These are phyloP conservation scores for Pelusios castaneus DNA, from an alignment of 2,113 vertebrate species.

Conservation along the genomic window DNA sequence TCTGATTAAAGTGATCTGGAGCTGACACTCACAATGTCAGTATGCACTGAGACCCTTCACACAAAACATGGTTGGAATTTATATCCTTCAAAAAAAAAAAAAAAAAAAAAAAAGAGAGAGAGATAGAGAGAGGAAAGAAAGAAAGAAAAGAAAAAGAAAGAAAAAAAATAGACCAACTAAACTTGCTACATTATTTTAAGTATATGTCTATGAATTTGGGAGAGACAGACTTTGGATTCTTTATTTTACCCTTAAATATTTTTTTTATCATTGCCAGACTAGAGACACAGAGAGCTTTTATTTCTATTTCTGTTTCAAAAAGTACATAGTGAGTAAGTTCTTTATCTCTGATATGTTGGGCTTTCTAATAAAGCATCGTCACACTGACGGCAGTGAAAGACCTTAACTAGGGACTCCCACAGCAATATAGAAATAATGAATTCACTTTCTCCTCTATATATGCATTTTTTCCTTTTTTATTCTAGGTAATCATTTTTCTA, in stretches of 20 bases:
- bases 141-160: neutral
- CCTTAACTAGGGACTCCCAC: neutral
- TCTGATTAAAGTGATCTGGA: constrained; percentile 99
- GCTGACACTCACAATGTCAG: constrained; percentile 99
- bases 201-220: neutral
- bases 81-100: constrained; percentile 78
- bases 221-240: constrained; percentile 9
- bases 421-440: neutral
- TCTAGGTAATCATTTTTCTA: neutral
- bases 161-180: constrained; percentile 46
- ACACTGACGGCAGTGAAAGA: constrained; percentile 1
- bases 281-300: constrained; percentile 41
- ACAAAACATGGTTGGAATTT: constrained; percentile 92
- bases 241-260: constrained; percentile 34
- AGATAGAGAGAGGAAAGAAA: neutral
- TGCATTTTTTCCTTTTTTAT: neutral
- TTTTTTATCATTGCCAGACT: constrained; percentile 37
- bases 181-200: constrained; percentile 37
- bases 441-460: neutral
- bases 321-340: neutral
- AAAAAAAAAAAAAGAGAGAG: neutral
- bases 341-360: constrained; percentile 48
- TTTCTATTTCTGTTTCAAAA: constrained; percentile 56
- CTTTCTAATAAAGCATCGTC: constrained; percentile 52
- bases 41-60: constrained; percentile 89